Conservation (phyloP, 2,888 invertebrate species). For the Lapara coniferarum region DNA sequence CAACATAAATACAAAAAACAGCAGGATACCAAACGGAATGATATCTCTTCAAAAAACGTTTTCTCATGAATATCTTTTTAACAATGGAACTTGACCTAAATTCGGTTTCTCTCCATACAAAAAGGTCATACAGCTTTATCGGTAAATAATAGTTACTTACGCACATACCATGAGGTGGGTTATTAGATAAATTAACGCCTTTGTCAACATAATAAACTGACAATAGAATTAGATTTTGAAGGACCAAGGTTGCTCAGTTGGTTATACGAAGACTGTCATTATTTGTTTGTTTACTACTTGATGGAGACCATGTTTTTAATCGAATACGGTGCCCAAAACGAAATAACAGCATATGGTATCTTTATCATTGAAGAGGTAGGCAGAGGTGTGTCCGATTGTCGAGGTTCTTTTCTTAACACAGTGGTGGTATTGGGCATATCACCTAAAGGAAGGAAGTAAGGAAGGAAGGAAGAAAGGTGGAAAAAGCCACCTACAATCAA, state of each 20-base stretch:
- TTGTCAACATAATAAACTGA: conserved; percentile 34
- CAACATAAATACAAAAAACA: not conserved
- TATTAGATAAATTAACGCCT: conserved; percentile 47
- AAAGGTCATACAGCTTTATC: conserved; percentile 57
- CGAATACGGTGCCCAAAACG: too few species aligned
- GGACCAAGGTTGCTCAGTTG: not conserved
- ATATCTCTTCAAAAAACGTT: conserved; percentile 27
- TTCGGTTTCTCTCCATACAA: conserved; percentile 40
- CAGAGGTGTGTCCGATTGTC: too few species aligned
- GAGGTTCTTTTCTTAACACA: too few species aligned
- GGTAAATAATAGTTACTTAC: conserved; percentile 48
- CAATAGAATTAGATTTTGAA: conserved; percentile 31
- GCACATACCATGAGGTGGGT: conserved; percentile 42
- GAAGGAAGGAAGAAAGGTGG: too few species aligned
- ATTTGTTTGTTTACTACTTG: not conserved
- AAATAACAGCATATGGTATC: too few species aligned
- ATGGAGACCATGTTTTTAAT: too few species aligned
- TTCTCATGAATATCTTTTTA: conserved; percentile 32
- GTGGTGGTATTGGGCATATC: too few species aligned
- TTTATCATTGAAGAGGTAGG: too few species aligned
- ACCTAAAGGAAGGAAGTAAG: too few species aligned
- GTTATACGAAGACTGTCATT: not conserved
- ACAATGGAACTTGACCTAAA: conserved; percentile 29
- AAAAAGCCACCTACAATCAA: too few species aligned
- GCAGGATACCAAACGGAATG: not conserved